phyloP scores from a whole-genome alignment of 2,797 vertebrate genomes.

The Anomalospiza imberbis region DNA sequence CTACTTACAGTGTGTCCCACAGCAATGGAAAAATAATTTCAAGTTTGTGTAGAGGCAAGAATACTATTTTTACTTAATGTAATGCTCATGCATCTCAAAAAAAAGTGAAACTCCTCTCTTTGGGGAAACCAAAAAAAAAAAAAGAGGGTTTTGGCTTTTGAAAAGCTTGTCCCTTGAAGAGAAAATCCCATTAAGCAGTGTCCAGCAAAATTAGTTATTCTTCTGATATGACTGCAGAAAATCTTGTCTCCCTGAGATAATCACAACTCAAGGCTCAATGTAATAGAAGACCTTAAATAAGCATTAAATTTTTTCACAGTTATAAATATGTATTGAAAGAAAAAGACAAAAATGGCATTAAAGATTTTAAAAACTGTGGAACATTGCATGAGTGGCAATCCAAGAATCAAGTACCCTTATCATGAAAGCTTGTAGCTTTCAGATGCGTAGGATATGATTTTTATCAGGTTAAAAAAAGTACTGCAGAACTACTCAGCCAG shows the following conservation, averaged over 20 bases:
- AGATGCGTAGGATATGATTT: fast-evolving
- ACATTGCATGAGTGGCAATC: background rate
- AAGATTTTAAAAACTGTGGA: background rate
- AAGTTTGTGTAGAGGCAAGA: background rate
- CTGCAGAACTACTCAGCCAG: background rate
- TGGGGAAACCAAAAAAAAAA: background rate
- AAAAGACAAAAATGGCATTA: background rate
- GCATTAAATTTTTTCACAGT: background rate
- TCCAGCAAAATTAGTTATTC: background rate
- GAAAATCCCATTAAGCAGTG: background rate
- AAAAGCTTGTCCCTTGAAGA: background rate
- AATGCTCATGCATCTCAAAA: background rate
- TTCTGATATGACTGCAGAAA: background rate
- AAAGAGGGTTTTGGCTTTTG: background rate
- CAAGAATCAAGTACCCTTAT: background rate
- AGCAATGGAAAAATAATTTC: background rate
- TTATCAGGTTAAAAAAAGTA: background rate
- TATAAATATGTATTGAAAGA: background rate
- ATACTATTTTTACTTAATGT: background rate
- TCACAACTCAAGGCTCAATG: background rate
- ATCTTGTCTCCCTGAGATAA: background rate
- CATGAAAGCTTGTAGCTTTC: background rate
- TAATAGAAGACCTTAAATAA: background rate
- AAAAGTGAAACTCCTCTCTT: background rate
- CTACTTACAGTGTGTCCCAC: background rate